A percentile compares a stretch with the other conserved stretches of the same genome.
Conservation (phyloP, 1,140 invertebrate genomes). For the Dryas iulia region DNA sequence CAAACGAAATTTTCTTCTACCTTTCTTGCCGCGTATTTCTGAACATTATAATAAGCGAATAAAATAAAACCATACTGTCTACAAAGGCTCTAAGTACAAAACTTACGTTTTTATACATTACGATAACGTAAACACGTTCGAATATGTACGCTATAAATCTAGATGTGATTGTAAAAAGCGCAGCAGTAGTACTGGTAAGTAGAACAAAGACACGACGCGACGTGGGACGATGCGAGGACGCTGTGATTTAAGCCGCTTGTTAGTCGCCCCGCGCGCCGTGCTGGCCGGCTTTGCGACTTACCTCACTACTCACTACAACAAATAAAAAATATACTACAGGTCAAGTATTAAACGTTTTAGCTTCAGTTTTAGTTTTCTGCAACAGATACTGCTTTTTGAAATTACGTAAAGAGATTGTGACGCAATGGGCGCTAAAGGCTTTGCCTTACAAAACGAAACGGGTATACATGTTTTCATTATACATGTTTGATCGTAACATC, state of each 20-base stretch:
- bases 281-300: neutral
- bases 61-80: no score
- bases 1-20: no score
- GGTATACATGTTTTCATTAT: no score
- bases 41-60: no score
- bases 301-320: neutral
- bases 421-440: no score
- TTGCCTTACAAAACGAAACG: no score
- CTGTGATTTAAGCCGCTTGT: constrained; percentile 14
- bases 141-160: neutral
- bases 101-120: no score
- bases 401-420: neutral
- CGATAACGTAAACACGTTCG: neutral
- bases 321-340: neutral
- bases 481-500: no score
- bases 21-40: no score
- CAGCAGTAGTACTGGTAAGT: neutral
- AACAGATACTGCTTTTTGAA: neutral
- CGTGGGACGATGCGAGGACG: constrained; percentile 1
- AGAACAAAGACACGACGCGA: no score
- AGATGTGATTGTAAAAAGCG: neutral
- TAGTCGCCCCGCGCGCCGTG: neutral
- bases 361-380: neutral
- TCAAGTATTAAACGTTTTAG: neutral
- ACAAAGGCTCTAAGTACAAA: no score